A percentile compares a stretch with the other conserved stretches of the same genome.
Conservation (phyloP, 2,113 vertebrate genomes). For the Tetrao urogallus region DNA sequence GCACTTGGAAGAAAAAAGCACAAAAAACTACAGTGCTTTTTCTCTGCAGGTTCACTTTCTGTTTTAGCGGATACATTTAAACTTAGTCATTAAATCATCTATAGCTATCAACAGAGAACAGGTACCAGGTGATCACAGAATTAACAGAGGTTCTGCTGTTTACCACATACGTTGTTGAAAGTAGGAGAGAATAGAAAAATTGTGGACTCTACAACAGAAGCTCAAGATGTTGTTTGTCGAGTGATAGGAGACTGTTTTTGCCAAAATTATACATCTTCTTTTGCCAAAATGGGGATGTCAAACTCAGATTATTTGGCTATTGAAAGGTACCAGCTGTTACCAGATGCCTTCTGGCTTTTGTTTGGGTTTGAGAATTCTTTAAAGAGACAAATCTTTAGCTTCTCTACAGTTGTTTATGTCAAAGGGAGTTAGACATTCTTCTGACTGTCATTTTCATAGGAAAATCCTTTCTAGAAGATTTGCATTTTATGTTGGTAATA, state of each 20-base stretch:
- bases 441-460: background rate
- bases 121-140: background rate
- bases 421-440: background rate
- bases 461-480: constrained; percentile 51
- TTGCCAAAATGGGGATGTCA: background rate
- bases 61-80: constrained; percentile 18
- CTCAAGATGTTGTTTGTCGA: background rate
- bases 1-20: constrained; percentile 54
- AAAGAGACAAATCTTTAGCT: background rate
- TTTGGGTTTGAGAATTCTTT: background rate
- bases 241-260: background rate
- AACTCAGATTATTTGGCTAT: background rate
- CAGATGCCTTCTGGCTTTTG: background rate
- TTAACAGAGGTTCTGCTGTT: background rate
- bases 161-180: rapidly evolving
- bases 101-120: background rate
- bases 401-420: background rate
- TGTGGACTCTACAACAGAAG: rapidly evolving
- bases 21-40: background rate
- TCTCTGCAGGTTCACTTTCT: constrained; percentile 68
- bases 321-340: background rate
- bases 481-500: constrained; percentile 24
- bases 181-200: background rate
- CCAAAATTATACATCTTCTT: background rate
- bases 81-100: background rate